Evolutionary conservation across 1,140 invertebrate genomes (phyloP).

Genomic region (Aphelinus atriplicis): DNA sequence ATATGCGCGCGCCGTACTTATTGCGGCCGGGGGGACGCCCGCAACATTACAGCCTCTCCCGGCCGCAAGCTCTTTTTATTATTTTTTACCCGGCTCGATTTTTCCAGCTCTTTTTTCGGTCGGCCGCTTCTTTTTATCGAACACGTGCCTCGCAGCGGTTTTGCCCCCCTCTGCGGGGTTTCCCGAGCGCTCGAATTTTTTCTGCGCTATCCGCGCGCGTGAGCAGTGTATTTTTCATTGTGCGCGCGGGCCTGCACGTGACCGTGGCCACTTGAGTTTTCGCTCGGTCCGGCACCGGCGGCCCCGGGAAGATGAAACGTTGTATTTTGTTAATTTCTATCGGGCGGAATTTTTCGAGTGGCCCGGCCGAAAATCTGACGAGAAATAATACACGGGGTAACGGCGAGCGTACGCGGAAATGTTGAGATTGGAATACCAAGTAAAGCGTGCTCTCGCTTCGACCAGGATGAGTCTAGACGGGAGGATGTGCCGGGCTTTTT

Average conservation of each 20-base stretch:
- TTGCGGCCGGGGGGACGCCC: not conserved
- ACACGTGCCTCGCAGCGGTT: not conserved
- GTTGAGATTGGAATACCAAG: no score
- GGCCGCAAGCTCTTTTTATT: not conserved
- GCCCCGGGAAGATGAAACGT: no score
- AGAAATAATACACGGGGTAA: no score
- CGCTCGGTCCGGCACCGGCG: not conserved
- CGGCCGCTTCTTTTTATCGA: conserved; percentile 1
- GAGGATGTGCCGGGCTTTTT: no score
- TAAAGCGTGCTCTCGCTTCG: no score
- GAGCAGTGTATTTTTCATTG: conserved; percentile 1
- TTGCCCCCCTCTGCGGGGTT: not conserved
- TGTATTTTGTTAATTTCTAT: no score
- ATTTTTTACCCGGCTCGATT: not conserved
- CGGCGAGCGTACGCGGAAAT: no score
- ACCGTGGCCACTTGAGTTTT: conserved; percentile 5
- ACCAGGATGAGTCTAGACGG: no score
- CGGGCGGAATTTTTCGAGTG: no score
- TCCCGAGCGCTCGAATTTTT: not conserved
- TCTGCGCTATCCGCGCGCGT: not conserved
- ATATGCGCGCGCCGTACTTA: not conserved
- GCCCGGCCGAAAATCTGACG: no score
- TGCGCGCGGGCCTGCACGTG: not conserved
- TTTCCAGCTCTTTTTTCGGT: not conserved
- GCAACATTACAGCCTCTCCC: conserved; percentile 3